Base-by-base conservation (phyloP, 2,113 vertebrate genomes). In the Platichthys stellatus region DNA sequence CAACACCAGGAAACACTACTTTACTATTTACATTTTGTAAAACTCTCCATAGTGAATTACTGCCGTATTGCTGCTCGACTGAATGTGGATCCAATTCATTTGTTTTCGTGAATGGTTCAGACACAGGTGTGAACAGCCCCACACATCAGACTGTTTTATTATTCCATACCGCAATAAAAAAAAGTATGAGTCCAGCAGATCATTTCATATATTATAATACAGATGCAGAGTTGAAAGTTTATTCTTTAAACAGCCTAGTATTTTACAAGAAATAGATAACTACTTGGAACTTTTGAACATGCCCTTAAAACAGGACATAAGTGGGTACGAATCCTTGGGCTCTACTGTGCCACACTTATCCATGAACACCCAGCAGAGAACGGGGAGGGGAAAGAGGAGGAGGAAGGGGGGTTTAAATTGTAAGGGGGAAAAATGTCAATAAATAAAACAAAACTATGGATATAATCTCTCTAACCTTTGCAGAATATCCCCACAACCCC, bases 301-400 rank as follows among this genome's bases (percentile, higher is more conserved):
- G 93, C 90, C 94, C 94, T 95, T 95, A 95, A 95, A 95, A 95
- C 94, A 95, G 94, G 94, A 94, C 94, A 93, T 91, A 81, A 82
- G 89, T 88, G 88, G 92, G 86, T 78, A 91, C 82, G 84, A 89
- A 92, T 93, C 90, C 89, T 91, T 88, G 88, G 89, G 90, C 93
- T 91, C 82, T 92, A 90, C 72, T 75, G 79, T 83, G 77, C 88
- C 58, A 20, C 74, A 77, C 43, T 86, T 82, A 86, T 90, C 93
- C 92, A 87, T 71, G 90, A 94, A 93, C 89, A 93, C 76, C 85
- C 82, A 91, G 91, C 91, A 84, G 88, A 77, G 84, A 80, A 85
- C 26, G 45, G 57, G 73, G 64, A 72, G 63, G 83, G 62, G 49
- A 51, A 75, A 45, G 76, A 70, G 62, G 45, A 13, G 40, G 70